These are phyloP conservation scores for Ochropleura leucogaster DNA, from an alignment of 2,888 invertebrate genomes.

Conservation along the genomic window DNA sequence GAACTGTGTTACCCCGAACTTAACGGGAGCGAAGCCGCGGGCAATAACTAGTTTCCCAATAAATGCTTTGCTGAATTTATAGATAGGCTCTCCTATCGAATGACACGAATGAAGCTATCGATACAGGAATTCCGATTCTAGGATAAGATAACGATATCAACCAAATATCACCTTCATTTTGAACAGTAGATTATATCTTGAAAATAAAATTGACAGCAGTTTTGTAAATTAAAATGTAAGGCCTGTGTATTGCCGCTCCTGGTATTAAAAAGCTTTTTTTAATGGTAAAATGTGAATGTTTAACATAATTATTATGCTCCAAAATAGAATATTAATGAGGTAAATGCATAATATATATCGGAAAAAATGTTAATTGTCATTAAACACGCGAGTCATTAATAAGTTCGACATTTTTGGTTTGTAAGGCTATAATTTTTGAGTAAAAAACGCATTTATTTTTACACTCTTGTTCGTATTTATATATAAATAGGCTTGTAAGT, in stretches of 20 bases:
- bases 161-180: slow-evolving; percentile 14
- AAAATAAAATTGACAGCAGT: neutral
- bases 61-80: neutral
- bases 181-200: neutral
- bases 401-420: slow-evolving; percentile 1
- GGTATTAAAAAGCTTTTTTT: neutral
- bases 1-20: no score
- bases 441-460: slow-evolving; percentile 8
- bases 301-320: neutral
- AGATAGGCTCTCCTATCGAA: neutral
- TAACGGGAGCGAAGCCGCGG: no score
- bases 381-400: neutral
- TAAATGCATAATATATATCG: neutral
- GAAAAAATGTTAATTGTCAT: slow-evolving; percentile 6
- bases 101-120: neutral
- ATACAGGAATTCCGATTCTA: neutral
- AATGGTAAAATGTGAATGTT: neutral
- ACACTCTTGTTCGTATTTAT: neutral
- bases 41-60: no score
- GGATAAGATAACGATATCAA: slow-evolving; percentile 13
- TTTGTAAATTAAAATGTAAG: neutral
- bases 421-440: neutral
- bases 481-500: neutral
- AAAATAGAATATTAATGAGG: slow-evolving; percentile 4
- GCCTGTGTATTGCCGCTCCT: neutral